These are phyloP conservation scores for Ephialtes manifestator DNA, from an alignment of 2,888 invertebrate genomes.

Conservation along the genomic window DNA sequence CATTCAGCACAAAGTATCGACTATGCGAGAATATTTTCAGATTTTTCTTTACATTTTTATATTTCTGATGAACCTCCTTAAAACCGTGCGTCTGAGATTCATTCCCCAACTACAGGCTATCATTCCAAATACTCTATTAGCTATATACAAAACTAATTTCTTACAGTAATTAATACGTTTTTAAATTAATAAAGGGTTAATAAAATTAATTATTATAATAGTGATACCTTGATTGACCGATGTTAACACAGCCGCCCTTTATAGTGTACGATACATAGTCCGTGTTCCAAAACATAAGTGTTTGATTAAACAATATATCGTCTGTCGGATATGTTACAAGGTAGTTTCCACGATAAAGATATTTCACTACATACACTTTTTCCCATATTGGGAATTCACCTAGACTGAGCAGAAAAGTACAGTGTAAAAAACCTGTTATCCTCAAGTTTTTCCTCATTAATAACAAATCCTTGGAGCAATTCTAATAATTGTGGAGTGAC, in stretches of 20 bases:
- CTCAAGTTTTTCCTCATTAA: background rate
- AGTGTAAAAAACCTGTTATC: background rate
- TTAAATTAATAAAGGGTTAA: too few species aligned
- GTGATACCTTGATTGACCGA: conserved; percentile 9
- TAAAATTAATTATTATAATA: background rate
- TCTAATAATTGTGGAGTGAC: background rate
- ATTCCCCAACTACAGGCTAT: too few species aligned
- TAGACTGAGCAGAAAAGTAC: background rate
- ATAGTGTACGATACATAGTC: conserved; percentile 26
- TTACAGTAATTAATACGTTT: too few species aligned
- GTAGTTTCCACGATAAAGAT: background rate
- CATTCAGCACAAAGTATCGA: too few species aligned
- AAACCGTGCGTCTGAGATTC: too few species aligned
- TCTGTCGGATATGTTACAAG: background rate
- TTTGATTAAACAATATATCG: background rate
- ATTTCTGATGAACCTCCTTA: too few species aligned
- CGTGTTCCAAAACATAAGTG: background rate
- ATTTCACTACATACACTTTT: background rate
- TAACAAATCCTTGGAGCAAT: background rate
- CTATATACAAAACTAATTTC: too few species aligned
- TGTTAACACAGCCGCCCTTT: conserved; percentile 7
- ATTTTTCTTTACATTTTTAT: too few species aligned
- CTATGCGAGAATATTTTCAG: too few species aligned
- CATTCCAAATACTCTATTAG: too few species aligned
- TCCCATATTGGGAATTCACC: background rate